Conservation (phyloP, 2,113 vertebrate genomes). For the Forbesichthys agassizii region DNA sequence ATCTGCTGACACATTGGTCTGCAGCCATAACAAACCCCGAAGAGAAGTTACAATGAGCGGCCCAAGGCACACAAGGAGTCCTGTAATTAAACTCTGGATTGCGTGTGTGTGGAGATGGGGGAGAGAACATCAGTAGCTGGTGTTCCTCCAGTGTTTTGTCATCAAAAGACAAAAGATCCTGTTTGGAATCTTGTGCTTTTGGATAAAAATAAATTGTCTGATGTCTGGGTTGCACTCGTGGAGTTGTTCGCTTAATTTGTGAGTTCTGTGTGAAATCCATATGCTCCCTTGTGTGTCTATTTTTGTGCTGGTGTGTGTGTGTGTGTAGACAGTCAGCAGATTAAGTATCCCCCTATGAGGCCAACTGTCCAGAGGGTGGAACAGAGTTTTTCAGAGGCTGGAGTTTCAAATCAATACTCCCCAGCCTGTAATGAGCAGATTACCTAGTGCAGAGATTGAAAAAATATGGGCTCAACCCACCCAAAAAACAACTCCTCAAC, state of each 20-base stretch:
- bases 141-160: conserved; percentile 36
- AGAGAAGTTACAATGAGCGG: conserved; percentile 56
- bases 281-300: conserved; percentile 28
- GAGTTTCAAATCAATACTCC: conserved; percentile 62
- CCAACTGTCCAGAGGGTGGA: conserved; percentile 54
- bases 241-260: conserved; percentile 24
- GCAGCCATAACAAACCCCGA: conserved; percentile 51
- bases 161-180: conserved; percentile 52
- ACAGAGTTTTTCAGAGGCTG: conserved; percentile 53
- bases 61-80: conserved; percentile 37
- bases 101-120: background rate
- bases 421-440: conserved; percentile 48
- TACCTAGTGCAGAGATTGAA: conserved; percentile 35
- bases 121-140: conserved; percentile 31
- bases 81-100: conserved; percentile 47
- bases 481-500: conserved; percentile 28
- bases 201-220: conserved; percentile 34
- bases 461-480: conserved; percentile 22
- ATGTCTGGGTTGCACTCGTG: conserved; percentile 20
- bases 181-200: conserved; percentile 20
- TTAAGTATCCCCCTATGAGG: conserved; percentile 50
- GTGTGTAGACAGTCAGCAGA: conserved; percentile 19
- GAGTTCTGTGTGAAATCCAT: conserved; percentile 25
- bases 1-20: conserved; percentile 60
- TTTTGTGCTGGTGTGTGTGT: conserved; percentile 19